Conservation (phyloP, 2,888 invertebrate species). For the Sisyra terminalis region DNA sequence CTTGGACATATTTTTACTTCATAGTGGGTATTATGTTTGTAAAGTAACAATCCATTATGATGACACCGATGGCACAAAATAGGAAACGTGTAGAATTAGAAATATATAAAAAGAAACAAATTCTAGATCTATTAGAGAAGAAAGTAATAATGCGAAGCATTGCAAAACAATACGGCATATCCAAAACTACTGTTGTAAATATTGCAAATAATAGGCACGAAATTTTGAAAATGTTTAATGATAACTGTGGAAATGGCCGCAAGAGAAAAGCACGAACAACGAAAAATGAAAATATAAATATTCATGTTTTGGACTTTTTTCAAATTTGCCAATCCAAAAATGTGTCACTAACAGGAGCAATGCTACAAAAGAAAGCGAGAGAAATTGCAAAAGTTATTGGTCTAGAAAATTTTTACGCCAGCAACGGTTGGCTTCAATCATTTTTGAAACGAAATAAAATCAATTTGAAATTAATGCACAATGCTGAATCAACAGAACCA, state of each 20-base stretch:
- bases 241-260: background rate
- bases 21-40: too few species aligned
- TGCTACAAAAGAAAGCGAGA: conserved; percentile 6
- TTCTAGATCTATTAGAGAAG: background rate
- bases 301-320: background rate
- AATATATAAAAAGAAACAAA: background rate
- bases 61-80: background rate
- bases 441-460: conserved; percentile 7
- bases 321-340: background rate
- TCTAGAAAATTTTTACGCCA: conserved; percentile 3
- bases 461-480: background rate
- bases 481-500: too few species aligned
- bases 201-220: background rate
- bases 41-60: too few species aligned
- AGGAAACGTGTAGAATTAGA: background rate
- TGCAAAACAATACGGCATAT: background rate
- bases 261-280: background rate
- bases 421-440: conserved; percentile 8
- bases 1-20: too few species aligned
- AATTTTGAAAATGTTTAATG: background rate
- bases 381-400: conserved; percentile 1
- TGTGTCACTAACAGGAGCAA: conserved; percentile 1
- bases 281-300: background rate
- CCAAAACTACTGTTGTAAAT: background rate
- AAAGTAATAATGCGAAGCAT: background rate